Base-by-base conservation (phyloP, 2,797 vertebrate species). In the Darevskia mixta region DNA sequence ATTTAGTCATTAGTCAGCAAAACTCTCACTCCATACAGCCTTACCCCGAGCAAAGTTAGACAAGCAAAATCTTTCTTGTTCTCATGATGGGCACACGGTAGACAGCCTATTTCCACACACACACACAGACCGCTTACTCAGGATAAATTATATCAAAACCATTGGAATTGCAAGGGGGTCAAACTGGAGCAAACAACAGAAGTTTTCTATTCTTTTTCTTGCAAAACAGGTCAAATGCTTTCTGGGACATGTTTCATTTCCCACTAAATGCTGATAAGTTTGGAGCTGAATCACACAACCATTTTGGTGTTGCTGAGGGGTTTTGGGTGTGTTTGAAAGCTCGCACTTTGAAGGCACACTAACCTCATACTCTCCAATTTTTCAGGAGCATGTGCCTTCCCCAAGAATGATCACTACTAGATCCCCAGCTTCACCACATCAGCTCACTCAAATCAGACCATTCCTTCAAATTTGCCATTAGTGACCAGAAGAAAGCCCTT, bases 1-100 rank as follows among this genome's bases (percentile, higher is more conserved):
- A 67, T 93, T 90, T 86, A 89, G 92, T 88, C 95, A 94, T 95
- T 93, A 95, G 88, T 95, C 94, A 95, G 94, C 85, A 95, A 87
- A 95, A 90, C 64, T 89, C 88, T 85, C 29, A 82, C 45, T 95
- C 94, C 93, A 85, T 90, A 78, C 80, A 88, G 49, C 89, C 91
- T 94, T 88, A 90, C 83, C 67, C 86, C 61, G 77, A 75, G 89
- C 89, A 90, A 92, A 93, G 87, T 93, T 92, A 91, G 41, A 64
- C 81, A 90, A 71, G 88, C 85, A 92, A 87, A 95, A 91, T 91
- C 82, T 77, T 93, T 86, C 76, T 88, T 83, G 43, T 90, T 95
- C 92, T 92, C 35, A 5, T 86, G 20, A 75, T 89, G 75, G 91
- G 87, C 92, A 93, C 93, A 91, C 85, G 89, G 78, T 77, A 76